phyloP scores from a whole-genome alignment of 2,113 vertebrate genomes.

The Dryoscopus gambensis region DNA sequence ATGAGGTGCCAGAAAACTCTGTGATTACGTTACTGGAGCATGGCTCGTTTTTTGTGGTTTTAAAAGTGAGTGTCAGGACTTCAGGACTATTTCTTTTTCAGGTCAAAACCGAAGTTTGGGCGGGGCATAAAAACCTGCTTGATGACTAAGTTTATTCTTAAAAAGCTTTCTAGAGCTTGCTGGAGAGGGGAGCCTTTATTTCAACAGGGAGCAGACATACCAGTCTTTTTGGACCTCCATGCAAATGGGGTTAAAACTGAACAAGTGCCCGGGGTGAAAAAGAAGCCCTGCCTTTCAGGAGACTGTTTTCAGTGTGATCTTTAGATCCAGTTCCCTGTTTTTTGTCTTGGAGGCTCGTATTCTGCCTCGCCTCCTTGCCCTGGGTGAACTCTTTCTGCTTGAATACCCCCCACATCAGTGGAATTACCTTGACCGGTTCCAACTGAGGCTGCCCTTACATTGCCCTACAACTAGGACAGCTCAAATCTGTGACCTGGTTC shows the following conservation, averaged over 20 bases:
- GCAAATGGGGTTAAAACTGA: conserved; percentile 27
- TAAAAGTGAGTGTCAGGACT: conserved; percentile 71
- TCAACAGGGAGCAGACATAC: conserved; percentile 46
- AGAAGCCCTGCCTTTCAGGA: conserved; percentile 13
- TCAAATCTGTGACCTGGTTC: background rate
- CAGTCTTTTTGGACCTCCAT: background rate
- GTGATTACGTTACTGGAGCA: conserved; percentile 76
- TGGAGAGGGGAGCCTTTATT: conserved; percentile 42
- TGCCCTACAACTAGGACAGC: background rate
- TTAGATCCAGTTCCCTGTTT: background rate
- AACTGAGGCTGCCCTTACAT: background rate
- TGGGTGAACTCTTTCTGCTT: conserved; percentile 4
- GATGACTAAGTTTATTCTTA: conserved; percentile 78
- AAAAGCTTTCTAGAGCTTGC: conserved; percentile 69
- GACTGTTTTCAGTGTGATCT: background rate
- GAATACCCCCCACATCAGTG: background rate
- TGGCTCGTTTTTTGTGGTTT: conserved; percentile 73
- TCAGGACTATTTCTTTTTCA: conserved; percentile 54
- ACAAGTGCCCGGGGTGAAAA: conserved; percentile 29
- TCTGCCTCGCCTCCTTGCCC: background rate
- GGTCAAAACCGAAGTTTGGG: conserved; percentile 70
- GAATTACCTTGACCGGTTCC: background rate
- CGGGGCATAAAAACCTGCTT: conserved; percentile 71
- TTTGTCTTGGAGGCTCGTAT: background rate
- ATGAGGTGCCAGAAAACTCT: conserved; percentile 70